Conservation (phyloP, 2,113 vertebrate species). For the Stegostoma tigrinum region DNA sequence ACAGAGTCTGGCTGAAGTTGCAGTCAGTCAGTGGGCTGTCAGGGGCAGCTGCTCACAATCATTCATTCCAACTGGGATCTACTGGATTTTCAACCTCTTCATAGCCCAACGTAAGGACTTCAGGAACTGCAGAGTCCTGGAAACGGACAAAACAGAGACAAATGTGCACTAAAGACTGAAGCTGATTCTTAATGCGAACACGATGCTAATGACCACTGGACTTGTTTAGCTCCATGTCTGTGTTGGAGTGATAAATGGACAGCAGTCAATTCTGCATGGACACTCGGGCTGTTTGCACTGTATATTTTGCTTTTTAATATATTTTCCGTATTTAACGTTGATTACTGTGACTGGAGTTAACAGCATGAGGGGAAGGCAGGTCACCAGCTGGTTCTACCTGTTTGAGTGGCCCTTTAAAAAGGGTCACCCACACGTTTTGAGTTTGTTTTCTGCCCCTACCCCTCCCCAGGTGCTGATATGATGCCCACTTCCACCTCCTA, state of each 20-base stretch:
- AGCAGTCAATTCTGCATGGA: background rate
- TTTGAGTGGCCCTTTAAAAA: background rate
- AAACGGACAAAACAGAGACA: background rate
- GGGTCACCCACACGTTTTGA: background rate
- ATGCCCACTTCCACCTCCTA: background rate
- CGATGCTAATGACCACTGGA: background rate
- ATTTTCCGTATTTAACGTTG: background rate
- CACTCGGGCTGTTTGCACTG: background rate
- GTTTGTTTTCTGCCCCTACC: background rate
- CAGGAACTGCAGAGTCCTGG: no score
- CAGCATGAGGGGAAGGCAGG: background rate
- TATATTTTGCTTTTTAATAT: background rate
- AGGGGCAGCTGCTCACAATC: background rate
- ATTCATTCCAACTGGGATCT: background rate
- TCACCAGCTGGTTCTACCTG: background rate
- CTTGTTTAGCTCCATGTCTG: background rate
- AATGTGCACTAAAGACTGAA: constrained; percentile 14
- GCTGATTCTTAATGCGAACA: background rate
- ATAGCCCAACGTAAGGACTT: background rate
- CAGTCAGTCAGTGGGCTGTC: background rate
- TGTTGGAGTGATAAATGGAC: background rate
- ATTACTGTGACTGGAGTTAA: background rate
- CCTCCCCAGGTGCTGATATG: background rate
- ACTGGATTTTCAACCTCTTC: background rate
- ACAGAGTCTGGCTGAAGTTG: background rate